A percentile compares a stretch with the other conserved stretches of the same genome.
These are phyloP conservation scores for Psephotus haematonotus DNA, from an alignment of 2,113 vertebrate species.

Conservation along the genomic window DNA sequence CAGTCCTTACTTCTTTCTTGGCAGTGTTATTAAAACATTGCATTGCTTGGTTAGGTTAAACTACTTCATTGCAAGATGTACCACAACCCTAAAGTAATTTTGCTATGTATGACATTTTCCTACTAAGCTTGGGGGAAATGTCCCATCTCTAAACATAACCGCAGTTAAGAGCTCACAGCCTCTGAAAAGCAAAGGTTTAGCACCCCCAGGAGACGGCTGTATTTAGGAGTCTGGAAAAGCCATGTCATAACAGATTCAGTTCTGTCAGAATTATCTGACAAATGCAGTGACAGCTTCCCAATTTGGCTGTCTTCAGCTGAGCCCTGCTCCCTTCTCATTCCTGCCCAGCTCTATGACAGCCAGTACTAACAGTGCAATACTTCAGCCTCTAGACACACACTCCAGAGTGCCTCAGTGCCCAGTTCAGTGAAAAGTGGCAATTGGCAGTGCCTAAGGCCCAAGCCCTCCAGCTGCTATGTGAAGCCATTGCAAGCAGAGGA, in stretches of 20 bases:
- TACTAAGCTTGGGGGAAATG: background rate
- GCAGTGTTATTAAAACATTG: background rate
- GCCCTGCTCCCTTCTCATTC: background rate
- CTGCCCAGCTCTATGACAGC: background rate
- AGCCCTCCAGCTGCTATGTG: too few relatives aligned
- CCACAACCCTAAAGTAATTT: background rate
- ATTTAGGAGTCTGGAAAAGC: background rate
- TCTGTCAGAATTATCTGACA: background rate
- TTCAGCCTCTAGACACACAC: background rate
- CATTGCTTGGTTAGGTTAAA: background rate
- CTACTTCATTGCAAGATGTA: background rate
- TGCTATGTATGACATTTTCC: background rate
- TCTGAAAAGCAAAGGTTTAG: background rate
- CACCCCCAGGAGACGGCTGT: background rate
- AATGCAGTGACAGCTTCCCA: background rate
- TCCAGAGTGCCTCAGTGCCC: background rate
- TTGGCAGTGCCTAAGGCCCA: too few relatives aligned
- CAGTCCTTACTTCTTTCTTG: background rate
- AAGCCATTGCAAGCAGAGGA: background rate
- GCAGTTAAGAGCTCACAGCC: background rate
- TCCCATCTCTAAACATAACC: background rate
- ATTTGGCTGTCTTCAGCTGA: background rate
- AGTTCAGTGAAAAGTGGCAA: background rate
- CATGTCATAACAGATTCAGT: background rate
- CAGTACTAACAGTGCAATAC: background rate